Evolutionary conservation across 2,113 vertebrate species (phyloP), one percentile per base, ranked within the genome.

Genomic region (Mirza zaza): DNA sequence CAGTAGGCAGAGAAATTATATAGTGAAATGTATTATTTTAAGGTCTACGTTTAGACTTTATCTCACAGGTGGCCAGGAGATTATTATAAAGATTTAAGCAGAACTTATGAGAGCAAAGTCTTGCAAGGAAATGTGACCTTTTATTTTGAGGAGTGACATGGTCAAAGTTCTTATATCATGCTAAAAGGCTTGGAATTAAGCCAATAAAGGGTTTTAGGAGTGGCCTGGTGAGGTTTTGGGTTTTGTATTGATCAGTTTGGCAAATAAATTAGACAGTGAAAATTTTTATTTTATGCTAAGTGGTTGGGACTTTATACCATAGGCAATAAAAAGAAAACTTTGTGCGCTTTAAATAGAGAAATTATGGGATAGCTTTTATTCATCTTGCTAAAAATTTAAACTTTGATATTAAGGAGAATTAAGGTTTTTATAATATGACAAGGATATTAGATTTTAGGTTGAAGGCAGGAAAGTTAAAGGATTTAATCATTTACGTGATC

Each of bases 51-150:
- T 91, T 77, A 55, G 71, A 32, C 27, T 59, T 76, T 76, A 55
- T 86, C 61, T 87, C 73, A 6, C 3, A 86, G 91, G 81, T 86
- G 32, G 97, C 52, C 76, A 57, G 85, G 32, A 71, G n/a, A 61
- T 9, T 9, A n/a, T 32, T 50, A 52, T 23, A 70, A 80, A 42
- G 27, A 27, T 48, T 61, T 50, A 42, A 85, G 52, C 48, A 68
- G 21, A 79, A 57, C 34, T 73, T 89, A 73, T 13, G 20, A 34
- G 27, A 70, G 36, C 70, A 65, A 90, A 79, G 48, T 65, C 70
- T 59, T 55, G 18, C 59, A 92, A 65, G 76, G 68, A 67, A 80
- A 15, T 8, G 14, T 34, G 52, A 79, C 55, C 71, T 75, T 91
- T 81, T 45, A 76, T 76, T 76, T n/a, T 48, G 57, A 92, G 67